Evolutionary conservation across 2,888 invertebrate species (phyloP), one percentile per base, ranked within the genome.

Genomic region (Crocallis elinguaria): DNA sequence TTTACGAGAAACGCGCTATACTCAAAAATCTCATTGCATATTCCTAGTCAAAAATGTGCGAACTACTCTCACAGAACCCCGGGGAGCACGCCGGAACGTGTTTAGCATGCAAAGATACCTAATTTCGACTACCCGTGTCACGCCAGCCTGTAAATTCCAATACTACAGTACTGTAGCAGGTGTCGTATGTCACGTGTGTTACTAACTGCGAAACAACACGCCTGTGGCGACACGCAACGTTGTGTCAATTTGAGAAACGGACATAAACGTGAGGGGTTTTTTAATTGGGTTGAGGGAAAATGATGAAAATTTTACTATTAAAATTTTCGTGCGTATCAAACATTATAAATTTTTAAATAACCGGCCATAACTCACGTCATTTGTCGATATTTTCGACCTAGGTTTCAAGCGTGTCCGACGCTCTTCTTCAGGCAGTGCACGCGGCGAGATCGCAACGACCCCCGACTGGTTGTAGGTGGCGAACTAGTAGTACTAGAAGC

Each of bases 131-230:
- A 41, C 39, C 44, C 41, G 14, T 14, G 44, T 45, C 57, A 57
- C 52, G 57, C 41, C 39, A 39, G 30, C 7, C 36, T 32, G 33
- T 51, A 57, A 51, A 51, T 52, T 57, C 43, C 19, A 30, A 49
- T 49, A 52, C 38, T 32, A 29, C 29, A 23, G 44, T 25, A 25
- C 7, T 29, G 42, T n/a, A n/a, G 12, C 49, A 49, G 49, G 49
- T 49, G 49, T 49, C 49, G 36, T 49, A 21, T 35, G 27, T 49
- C 30, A 37, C 38, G 7, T 2, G 4, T 14, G 39, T 27, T 33
- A 27, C 25, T 38, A 32, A 46, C 46, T 23, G 46, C 33, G 33
- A 30, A 38, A 38, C 19, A 14, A 17, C 38, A 48, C 32, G 48
- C 48, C n/a, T 27, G 5, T 23, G 25, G 25, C 6, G 7, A 3